Base-by-base conservation (phyloP, 2,888 invertebrate genomes). In the Andricus quercusramuli region DNA sequence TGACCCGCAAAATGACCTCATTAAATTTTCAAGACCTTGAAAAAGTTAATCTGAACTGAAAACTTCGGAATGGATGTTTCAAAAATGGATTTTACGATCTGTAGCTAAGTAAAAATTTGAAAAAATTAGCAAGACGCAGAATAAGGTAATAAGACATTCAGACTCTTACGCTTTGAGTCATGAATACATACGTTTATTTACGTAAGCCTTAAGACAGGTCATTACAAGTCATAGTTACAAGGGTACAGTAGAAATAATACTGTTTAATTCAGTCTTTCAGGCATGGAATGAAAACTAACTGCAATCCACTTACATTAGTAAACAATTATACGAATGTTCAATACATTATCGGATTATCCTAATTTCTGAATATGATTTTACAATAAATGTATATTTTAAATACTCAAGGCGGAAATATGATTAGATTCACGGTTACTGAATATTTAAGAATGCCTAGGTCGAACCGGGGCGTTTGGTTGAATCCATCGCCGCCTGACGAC, bases 401-500 rank as follows among this genome's bases (percentile, higher is more conserved):
- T 13, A 15, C 44, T 44, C 13, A 1, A 44, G 3, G 13, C 37
- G 41, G 2, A 41, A 9, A 41, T 3, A 41, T 11, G 25, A 29
- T 47, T 22, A 20, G 8, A 47, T 56, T 4, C 17, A 62, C 15
- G 5, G 25, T 62, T 64, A 29, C 29, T 29, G 17, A 2, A 25
- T 1, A 32, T 20, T 74, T 3, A 74, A 59, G 56, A 74, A 22
- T 37, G 56, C n/a, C n/a, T 56, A 29, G 32, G 32, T 56, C 74
- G 74, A 59, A 74, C 56, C 6, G 87, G 82, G 85, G 88, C 79
- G 20, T 87, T 86, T 79, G 89, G 90, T 51, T 90, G 90, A 80
- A 89, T 89, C 91, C 92, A 91, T 84, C 91, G 88, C 85, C 93
- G 90, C 81, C 93, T 91, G 80, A 93, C 93, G 88, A 94, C 93